Base-by-base conservation (phyloP, 2,113 vertebrate species). In the Archocentrus centrarchus region DNA sequence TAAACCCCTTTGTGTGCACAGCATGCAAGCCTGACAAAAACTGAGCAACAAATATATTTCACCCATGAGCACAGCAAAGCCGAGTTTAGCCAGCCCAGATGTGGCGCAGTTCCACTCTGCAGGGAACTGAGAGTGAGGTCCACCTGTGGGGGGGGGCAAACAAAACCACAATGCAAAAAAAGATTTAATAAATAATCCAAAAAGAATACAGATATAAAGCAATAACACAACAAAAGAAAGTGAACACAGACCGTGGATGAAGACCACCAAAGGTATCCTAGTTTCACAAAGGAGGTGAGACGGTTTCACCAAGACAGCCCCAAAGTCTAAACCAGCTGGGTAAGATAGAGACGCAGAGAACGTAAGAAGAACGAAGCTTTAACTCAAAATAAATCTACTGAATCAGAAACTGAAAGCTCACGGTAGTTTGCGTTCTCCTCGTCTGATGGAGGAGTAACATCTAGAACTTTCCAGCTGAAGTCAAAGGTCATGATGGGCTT, bases 21-120 rank as follows among this genome's bases (percentile, higher is more conserved):
- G 3, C 22, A 30, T 20, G 24, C 50, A 11, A 70, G 24, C 44
- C 66, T 20, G 44, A 13, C 66, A 70, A 59, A 0, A 68, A 59
- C 53, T 1, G 41, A 0, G 27, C 62, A 41, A 68, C 11, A 41
- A 53, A 58, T 1, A 3, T 4, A 15, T 81, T 94, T 96, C 81
- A 97, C 96, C 96, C 92, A 97, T 93, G 8, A 97, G 96, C 75
- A 97, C 91, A 0, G 97, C 96, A 0, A 96, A 96, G 70, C 97
- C 97, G 17, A 97, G 85, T 76, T 30, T 90, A 84, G 93, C 95
- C 87, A 97, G 91, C 0, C 93, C 92, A 0, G 96, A 95, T 75
- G 96, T 95, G 57, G 91, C 95, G 0, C 87, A 80, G 70, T 92
- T 96, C 97, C 97, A 98, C 82, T 96, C 94, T 17, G 96, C 96